phyloP scores from a whole-genome alignment of 1,140 invertebrate genomes.

The Cydia strobilella region DNA sequence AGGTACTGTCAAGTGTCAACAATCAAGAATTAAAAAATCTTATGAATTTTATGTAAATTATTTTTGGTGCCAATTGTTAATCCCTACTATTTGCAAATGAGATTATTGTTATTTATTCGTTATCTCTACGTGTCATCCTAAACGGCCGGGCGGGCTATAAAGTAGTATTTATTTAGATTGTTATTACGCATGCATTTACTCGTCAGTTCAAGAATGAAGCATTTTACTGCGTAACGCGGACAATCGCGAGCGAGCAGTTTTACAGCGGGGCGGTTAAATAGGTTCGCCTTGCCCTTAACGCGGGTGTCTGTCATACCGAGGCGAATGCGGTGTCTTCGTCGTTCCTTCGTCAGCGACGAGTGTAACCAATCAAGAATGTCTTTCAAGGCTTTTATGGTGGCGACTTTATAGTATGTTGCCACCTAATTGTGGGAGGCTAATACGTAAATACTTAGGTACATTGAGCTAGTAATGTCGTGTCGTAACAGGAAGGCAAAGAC shows the following conservation, averaged over 20 bases:
- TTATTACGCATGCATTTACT: slow-evolving; percentile 52
- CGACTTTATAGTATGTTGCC: no score
- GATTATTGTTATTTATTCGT: slow-evolving; percentile 33
- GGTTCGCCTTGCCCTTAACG: slow-evolving; percentile 65
- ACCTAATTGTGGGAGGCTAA: no score
- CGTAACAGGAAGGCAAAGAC: no score
- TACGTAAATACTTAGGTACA: no score
- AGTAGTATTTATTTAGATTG: slow-evolving; percentile 66
- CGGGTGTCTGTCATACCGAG: slow-evolving; percentile 48
- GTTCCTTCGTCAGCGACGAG: no score
- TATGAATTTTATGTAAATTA: no score
- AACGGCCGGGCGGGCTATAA: slow-evolving; percentile 39
- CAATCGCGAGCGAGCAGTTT: slow-evolving; percentile 68
- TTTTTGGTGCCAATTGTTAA: no score
- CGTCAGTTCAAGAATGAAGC: slow-evolving; percentile 58
- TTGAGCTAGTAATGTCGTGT: no score
- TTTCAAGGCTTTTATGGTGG: no score
- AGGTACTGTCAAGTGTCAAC: no score
- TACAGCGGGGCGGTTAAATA: slow-evolving; percentile 74
- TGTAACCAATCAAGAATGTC: no score
- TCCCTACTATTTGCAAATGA: not conserved
- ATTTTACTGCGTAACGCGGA: slow-evolving; percentile 76
- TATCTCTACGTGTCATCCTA: slow-evolving; percentile 30
- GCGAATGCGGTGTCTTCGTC: not conserved
- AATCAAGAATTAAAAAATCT: no score